Base-by-base conservation (phyloP, 2,113 vertebrate species). In the Procavia capensis region DNA sequence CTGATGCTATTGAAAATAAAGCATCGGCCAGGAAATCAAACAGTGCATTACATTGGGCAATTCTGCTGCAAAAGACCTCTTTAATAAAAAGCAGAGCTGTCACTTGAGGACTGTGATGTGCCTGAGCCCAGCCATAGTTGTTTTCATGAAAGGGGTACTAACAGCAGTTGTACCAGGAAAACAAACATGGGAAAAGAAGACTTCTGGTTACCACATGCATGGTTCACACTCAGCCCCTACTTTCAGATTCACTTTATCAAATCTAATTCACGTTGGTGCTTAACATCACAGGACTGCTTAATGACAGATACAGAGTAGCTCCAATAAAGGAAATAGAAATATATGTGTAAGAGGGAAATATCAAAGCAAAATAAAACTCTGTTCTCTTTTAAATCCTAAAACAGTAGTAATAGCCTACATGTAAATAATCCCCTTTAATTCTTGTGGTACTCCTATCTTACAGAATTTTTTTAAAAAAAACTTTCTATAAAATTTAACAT, bases 361-460 rank as follows among this genome's bases (percentile, higher is more conserved):
- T 29, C 41, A 94, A 74, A 95, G 24, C 54, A 78, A 75, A 85
- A 61, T 88, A 59, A 72, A 57, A 64, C 2, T 76, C 25, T 83
- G 8, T 83, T 64, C 24, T 83, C 50, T 84, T 92, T 82, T n/a
- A 11, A 87, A 86, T 90, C 54, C 79, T 84, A 83, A 83, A 34
- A 87, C 83, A 86, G 3, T 66, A 84, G 27, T 87, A 84, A 22
- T 68, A 61, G 80, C 36, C 72, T 84, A 66, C 88, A 80, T 41
- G 25, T 43, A 90, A 83, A 36, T 83, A 87, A 86, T 54, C 39
- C 29, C 45, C n/a, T 79, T 79, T 87, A 76, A 72, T 91, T 82
- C 14, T 90, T 66, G 11, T 59, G 17, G 5, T 59, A 43, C 9
- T 57, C 8, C 10, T 54, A 16, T 54, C 13, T 54, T 13, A 54